These are phyloP conservation scores for Oryzias curvinotus DNA, from an alignment of 2,113 vertebrate genomes.

Conservation along the genomic window DNA sequence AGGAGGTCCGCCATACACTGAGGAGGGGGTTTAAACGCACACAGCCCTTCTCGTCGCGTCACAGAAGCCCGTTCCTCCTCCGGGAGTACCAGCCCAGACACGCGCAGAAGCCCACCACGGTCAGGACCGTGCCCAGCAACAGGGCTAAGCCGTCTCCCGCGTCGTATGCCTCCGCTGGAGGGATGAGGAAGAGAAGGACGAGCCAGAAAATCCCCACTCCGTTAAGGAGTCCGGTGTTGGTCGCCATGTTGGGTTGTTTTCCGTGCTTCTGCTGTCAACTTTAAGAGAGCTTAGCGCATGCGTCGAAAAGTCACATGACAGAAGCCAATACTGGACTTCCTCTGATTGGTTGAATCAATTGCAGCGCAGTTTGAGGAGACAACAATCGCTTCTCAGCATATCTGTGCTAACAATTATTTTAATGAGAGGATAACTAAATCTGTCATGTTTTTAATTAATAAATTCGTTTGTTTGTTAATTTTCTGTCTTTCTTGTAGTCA, in stretches of 20 bases:
- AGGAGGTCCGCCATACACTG: background rate
- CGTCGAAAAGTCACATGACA: slow-evolving; percentile 57
- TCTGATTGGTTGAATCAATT: slow-evolving; percentile 64
- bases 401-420: background rate
- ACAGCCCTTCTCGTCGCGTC: slow-evolving; percentile 20
- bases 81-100: slow-evolving; percentile 90
- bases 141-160: slow-evolving; percentile 86
- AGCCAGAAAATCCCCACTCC: slow-evolving; percentile 51
- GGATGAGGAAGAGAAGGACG: slow-evolving; percentile 72
- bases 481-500: too few relatives aligned
- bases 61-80: slow-evolving; percentile 81
- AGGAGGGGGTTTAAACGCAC: too few relatives aligned
- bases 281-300: slow-evolving; percentile 36
- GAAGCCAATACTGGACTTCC: slow-evolving; percentile 37
- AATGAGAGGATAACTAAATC: too few relatives aligned
- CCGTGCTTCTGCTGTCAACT: slow-evolving; percentile 35
- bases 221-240: slow-evolving; percentile 29
- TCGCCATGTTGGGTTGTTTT: slow-evolving; percentile 76
- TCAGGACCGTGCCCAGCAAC: slow-evolving; percentile 80
- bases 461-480: too few relatives aligned
- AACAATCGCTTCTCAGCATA: background rate
- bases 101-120: slow-evolving; percentile 84
- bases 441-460: too few relatives aligned
- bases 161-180: slow-evolving; percentile 84
- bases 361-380: slow-evolving; percentile 5